These are phyloP conservation scores for Dasypogon diadema DNA, from an alignment of 2,888 invertebrate species.

Conservation along the genomic window DNA sequence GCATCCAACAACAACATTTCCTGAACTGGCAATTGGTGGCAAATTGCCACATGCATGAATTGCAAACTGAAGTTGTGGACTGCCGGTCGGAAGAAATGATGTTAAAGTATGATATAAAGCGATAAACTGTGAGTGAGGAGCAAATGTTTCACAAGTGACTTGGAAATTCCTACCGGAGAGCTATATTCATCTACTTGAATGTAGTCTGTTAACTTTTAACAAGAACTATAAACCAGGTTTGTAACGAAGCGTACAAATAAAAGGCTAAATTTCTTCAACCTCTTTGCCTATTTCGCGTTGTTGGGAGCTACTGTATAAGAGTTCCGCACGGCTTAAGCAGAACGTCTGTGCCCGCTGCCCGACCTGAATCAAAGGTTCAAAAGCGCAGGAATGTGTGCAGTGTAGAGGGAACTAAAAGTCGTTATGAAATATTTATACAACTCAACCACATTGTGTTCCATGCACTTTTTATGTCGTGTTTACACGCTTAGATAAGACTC, in stretches of 20 bases:
- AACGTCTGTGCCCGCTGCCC: neutral
- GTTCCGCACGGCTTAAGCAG: neutral
- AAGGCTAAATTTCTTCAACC: conserved; percentile 39
- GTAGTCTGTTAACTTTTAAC: conserved; percentile 33
- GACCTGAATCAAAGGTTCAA: too few relatives aligned
- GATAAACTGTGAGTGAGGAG: conserved; percentile 29
- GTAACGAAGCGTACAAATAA: conserved; percentile 47
- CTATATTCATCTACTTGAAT: neutral
- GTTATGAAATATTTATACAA: conserved; percentile 48
- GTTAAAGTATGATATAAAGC: conserved; percentile 13
- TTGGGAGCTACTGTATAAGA: conserved; percentile 35
- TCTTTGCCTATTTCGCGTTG: conserved; percentile 30
- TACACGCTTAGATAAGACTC: conserved; percentile 33
- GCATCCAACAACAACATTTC: conserved; percentile 22
- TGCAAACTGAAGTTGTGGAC: neutral
- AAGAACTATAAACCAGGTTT: conserved; percentile 44
- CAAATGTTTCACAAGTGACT: conserved; percentile 7
- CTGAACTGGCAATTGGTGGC: conserved; percentile 35
- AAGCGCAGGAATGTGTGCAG: conserved; percentile 22
- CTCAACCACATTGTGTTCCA: conserved; percentile 40
- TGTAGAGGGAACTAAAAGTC: conserved; percentile 27
- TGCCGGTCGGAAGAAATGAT: neutral
- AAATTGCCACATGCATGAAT: conserved; percentile 18
- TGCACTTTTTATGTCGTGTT: conserved; percentile 34
- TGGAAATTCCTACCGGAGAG: neutral